These are phyloP conservation scores for Malacoraja senta DNA, from an alignment of 2,797 vertebrate species.

Conservation along the genomic window DNA sequence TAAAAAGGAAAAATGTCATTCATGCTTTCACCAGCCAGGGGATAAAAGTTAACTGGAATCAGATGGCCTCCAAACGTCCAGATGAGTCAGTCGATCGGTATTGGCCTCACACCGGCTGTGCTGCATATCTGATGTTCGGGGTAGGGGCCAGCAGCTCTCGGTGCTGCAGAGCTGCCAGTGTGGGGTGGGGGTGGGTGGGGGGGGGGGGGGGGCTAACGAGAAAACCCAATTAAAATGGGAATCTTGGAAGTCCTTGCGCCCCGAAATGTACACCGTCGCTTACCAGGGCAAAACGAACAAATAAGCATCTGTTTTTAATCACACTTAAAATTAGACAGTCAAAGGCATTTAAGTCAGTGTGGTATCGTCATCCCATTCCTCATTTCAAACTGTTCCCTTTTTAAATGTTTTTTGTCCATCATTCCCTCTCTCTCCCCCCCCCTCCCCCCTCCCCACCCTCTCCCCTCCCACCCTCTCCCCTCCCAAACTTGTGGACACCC, in stretches of 20 bases:
- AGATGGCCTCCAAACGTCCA: neutral
- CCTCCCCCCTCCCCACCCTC: neutral
- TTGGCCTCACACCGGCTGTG: neutral
- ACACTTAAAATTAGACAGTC: neutral
- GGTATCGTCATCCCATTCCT: neutral
- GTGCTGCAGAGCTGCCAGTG: neutral
- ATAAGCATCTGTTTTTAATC: conserved; percentile 15
- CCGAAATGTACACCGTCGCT: neutral
- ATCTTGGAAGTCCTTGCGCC: conserved; percentile 14
- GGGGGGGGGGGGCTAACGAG: neutral
- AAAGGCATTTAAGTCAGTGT: neutral
- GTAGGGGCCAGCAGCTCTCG: neutral
- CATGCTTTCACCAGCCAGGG: neutral
- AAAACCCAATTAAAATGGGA: neutral
- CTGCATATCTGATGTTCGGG: neutral
- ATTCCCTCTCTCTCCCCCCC: neutral
- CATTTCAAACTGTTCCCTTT: neutral
- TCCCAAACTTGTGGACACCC: neutral
- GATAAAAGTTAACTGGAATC: conserved; percentile 16
- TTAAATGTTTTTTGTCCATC: neutral
- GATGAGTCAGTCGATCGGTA: conserved; percentile 19
- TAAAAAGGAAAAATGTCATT: neutral
- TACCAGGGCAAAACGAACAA: neutral
- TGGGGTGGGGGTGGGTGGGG: neutral
- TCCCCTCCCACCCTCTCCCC: neutral